Evolutionary conservation across 2,113 vertebrate genomes (phyloP).

Genomic region (Falco punctatus): DNA sequence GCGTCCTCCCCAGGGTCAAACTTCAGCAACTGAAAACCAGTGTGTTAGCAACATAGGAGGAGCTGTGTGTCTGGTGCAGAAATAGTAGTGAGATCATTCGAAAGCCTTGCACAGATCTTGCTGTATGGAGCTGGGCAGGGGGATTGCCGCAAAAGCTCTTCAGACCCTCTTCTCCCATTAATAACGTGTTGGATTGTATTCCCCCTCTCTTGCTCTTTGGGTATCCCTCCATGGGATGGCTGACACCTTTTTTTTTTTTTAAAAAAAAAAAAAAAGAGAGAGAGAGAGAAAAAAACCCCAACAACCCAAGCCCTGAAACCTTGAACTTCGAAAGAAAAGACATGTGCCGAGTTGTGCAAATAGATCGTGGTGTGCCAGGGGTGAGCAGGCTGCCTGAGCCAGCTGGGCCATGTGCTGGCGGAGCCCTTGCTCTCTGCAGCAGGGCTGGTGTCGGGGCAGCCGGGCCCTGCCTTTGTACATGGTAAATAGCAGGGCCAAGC

Average conservation of each 20-base stretch:
- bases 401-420: not conserved
- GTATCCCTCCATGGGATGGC: not conserved
- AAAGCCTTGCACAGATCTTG: not conserved
- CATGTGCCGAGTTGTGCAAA: not conserved
- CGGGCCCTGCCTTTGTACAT: not conserved
- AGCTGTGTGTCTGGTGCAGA: not conserved
- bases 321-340: not conserved
- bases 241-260: not conserved
- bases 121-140: not conserved
- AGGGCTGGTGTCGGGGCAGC: not conserved
- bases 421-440: accelerated
- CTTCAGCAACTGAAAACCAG: not conserved
- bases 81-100: not conserved
- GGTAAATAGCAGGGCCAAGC: too few species aligned
- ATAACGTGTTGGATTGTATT: not conserved
- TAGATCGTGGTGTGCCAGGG: not conserved
- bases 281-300: accelerated
- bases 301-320: not conserved
- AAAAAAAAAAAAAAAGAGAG: accelerated
- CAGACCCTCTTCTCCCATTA: accelerated
- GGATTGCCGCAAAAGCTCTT: not conserved
- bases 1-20: not conserved
- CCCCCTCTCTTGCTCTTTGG: not conserved
- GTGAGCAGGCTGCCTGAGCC: not conserved
- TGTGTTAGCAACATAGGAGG: not conserved